Conservation (phyloP, 2,888 invertebrate genomes). For the Plebejus melissa region DNA sequence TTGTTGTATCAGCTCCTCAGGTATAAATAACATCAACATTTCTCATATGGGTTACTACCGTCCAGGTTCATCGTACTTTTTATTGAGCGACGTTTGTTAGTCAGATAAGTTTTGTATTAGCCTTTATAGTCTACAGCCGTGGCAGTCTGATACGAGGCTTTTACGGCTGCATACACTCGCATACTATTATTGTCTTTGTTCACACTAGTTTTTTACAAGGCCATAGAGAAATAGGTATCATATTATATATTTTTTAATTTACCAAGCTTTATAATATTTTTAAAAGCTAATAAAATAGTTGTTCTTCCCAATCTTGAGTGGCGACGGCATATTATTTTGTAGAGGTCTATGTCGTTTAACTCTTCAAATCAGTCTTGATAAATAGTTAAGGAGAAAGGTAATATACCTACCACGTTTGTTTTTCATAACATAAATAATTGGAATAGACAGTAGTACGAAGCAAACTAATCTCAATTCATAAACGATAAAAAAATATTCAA, state of each 20-base stretch:
- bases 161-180: slow-evolving; percentile 26
- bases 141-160: slow-evolving; percentile 15
- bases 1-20: slow-evolving; percentile 47
- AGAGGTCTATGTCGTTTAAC: too few species aligned
- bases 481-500: not conserved
- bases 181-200: slow-evolving; percentile 20
- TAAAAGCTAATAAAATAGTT: not conserved
- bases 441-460: not conserved
- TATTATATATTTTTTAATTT: not conserved
- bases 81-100: slow-evolving; percentile 75
- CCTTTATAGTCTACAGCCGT: slow-evolving; percentile 65
- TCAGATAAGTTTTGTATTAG: slow-evolving; percentile 72
- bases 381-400: too few species aligned
- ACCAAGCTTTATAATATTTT: not conserved
- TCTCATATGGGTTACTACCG: slow-evolving; percentile 74
- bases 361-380: too few species aligned
- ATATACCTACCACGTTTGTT: not conserved
- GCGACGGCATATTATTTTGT: too few species aligned
- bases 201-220: not conserved
- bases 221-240: not conserved
- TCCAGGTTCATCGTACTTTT: slow-evolving; percentile 71
- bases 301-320: too few species aligned
- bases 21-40: slow-evolving; percentile 55
- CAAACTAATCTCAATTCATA: not conserved
- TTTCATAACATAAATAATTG: not conserved